phyloP scores from a whole-genome alignment of 1,140 invertebrate species.

The Drosophila paulistorum region DNA sequence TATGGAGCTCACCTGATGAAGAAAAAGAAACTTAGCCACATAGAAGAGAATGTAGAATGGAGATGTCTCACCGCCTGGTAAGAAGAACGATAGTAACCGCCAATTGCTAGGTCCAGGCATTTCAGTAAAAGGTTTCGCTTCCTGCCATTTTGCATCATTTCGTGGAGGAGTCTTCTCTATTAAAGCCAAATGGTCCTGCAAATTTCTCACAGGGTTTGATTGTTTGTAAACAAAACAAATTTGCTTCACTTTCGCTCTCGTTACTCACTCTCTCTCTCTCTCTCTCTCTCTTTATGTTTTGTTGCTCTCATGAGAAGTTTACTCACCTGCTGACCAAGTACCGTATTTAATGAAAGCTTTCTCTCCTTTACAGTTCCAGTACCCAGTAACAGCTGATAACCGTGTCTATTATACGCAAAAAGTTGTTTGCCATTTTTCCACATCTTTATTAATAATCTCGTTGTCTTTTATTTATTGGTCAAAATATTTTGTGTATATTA shows the following conservation, averaged over 20 bases:
- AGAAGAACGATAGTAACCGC: conserved; percentile 51
- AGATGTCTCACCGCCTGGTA: conserved; percentile 63
- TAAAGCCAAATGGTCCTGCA: conserved; percentile 41
- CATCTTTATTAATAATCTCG: conserved; percentile 4
- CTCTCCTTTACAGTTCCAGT: conserved; percentile 13
- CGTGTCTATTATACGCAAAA: background rate
- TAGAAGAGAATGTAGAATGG: too few relatives aligned
- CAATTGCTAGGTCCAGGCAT: conserved; percentile 57
- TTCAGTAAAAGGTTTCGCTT: conserved; percentile 50
- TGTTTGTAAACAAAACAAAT: conserved; percentile 67
- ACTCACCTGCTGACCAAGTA: conserved; percentile 56
- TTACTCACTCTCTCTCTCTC: background rate
- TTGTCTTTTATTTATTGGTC: background rate
- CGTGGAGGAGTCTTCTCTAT: conserved; percentile 38
- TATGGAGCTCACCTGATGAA: conserved; percentile 47
- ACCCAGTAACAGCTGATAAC: conserved; percentile 36
- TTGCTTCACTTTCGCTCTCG: conserved; percentile 16
- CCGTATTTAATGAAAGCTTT: conserved; percentile 20
- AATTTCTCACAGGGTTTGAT: conserved; percentile 27
- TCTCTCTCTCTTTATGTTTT: background rate
- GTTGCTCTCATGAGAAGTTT: conserved; percentile 6
- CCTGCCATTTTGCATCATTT: conserved; percentile 59
- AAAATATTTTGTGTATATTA: conserved; percentile 35
- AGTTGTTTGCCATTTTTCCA: conserved; percentile 28
- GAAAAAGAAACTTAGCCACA: background rate